phyloP scores from a whole-genome alignment of 2,888 invertebrate species.

The Blomia tropicalis region DNA sequence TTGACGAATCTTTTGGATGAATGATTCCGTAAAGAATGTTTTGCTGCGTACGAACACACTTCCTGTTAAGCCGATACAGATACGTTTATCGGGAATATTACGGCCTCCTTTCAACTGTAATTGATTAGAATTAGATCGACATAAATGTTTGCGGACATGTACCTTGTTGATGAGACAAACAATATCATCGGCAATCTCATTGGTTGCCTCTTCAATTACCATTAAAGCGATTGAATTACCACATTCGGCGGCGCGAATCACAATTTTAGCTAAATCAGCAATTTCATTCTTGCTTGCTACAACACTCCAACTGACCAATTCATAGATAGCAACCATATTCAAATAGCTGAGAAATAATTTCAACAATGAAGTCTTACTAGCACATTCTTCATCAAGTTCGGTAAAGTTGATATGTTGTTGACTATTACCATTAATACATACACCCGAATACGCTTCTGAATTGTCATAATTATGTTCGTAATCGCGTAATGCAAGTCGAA shows the following conservation, averaged over 20 bases:
- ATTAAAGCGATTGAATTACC: constrained; percentile 14
- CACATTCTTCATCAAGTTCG: too few relatives aligned
- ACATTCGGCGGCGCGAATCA: neutral
- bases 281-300: constrained; percentile 18
- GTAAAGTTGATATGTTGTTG: neutral
- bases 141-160: neutral
- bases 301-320: constrained; percentile 22
- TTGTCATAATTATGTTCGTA: constrained; percentile 17
- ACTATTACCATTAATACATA: neutral
- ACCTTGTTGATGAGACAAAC: constrained; percentile 13
- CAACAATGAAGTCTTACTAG: neutral
- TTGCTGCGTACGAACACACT: constrained; percentile 15
- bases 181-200: constrained; percentile 19
- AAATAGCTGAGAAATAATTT: constrained; percentile 12
- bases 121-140: neutral
- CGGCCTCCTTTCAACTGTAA: constrained; percentile 2
- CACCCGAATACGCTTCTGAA: neutral
- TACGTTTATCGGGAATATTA: neutral
- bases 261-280: constrained; percentile 17
- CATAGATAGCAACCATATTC: constrained; percentile 18
- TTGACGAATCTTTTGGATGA: neutral
- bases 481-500: constrained; percentile 18
- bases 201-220: constrained; percentile 9
- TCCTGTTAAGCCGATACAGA: constrained; percentile 19
- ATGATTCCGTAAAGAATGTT: neutral